These are phyloP conservation scores for Nymphalis polychloros DNA, from an alignment of 2,888 invertebrate species.

Conservation along the genomic window DNA sequence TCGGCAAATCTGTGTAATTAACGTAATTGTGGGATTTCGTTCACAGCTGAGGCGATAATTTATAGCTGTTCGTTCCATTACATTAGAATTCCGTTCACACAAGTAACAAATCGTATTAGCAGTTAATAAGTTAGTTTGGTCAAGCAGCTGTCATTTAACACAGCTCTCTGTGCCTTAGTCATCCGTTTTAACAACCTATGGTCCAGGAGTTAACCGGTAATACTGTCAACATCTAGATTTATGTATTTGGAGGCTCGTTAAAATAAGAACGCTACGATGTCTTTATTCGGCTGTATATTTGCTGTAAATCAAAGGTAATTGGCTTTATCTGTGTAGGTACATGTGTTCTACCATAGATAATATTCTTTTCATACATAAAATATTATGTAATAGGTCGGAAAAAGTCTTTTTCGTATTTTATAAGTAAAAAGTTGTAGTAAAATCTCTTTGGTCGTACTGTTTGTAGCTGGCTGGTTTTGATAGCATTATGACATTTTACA, in stretches of 20 bases:
- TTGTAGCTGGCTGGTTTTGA: too few species aligned
- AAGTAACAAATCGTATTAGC: slow-evolving; percentile 25
- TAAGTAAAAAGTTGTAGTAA: too few species aligned
- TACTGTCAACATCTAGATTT: slow-evolving; percentile 56
- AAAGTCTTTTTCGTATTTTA: too few species aligned
- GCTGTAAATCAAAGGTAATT: slow-evolving; percentile 64
- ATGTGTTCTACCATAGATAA: slow-evolving; percentile 16
- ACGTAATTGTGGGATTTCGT: neutral
- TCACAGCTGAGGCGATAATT: neutral
- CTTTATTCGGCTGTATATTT: slow-evolving; percentile 45
- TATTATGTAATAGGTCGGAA: neutral
- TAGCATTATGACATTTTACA: too few species aligned
- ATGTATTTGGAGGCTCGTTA: slow-evolving; percentile 54
- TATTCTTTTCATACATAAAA: neutral
- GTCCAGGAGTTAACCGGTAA: slow-evolving; percentile 47
- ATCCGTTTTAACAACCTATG: slow-evolving; percentile 23
- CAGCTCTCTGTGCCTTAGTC: slow-evolving; percentile 21
- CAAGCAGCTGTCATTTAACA: slow-evolving; percentile 20
- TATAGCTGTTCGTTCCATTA: slow-evolving; percentile 14
- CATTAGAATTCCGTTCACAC: slow-evolving; percentile 21
- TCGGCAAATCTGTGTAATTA: neutral
- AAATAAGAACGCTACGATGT: slow-evolving; percentile 54
- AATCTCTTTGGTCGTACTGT: too few species aligned
- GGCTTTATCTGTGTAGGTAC: slow-evolving; percentile 43
- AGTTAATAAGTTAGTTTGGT: slow-evolving; percentile 24